Evolutionary conservation across 2,888 invertebrate species (phyloP).

Genomic region (Helobdella robusta): DNA sequence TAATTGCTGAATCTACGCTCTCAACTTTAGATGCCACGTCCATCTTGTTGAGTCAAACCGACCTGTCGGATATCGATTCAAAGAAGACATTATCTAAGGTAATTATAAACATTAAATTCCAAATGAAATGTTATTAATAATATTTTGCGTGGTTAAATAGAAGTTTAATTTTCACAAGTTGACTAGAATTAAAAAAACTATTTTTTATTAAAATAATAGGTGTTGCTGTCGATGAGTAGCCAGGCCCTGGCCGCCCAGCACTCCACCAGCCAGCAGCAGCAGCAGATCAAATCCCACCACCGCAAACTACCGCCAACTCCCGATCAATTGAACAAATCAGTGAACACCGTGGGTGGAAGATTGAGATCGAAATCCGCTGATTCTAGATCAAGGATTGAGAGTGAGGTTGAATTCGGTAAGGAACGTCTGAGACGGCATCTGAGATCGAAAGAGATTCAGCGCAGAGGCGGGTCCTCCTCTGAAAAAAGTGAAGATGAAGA

Average conservation of each 20-base stretch:
- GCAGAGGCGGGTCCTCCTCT: conserved; percentile 15
- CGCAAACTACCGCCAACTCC: conserved; percentile 34
- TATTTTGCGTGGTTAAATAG: not conserved
- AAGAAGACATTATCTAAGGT: conserved; percentile 22
- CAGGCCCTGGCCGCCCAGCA: conserved; percentile 30
- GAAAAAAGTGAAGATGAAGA: conserved; percentile 25
- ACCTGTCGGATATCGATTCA: conserved; percentile 18
- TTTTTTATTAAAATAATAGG: not conserved
- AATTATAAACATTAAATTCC: not conserved
- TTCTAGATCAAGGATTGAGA: conserved; percentile 12
- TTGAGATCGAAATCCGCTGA: conserved; percentile 26
- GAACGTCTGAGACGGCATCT: conserved; percentile 30
- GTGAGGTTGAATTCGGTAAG: conserved; percentile 25
- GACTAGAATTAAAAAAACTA: not conserved
- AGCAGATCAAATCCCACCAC: conserved; percentile 29
- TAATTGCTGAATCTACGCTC: too few species aligned
- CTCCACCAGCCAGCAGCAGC: conserved; percentile 24
- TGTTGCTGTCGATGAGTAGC: conserved; percentile 16
- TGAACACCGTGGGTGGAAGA: too few species aligned
- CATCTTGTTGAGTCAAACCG: conserved; percentile 11
- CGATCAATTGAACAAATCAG: conserved; percentile 16
- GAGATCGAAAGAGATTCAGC: conserved; percentile 26
- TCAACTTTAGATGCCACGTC: too few species aligned
- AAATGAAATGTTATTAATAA: not conserved
- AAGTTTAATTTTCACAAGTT: not conserved